Conservation (phyloP, 53 echinoderm and acorn worm species). For the Stichopus horrens region DNA sequence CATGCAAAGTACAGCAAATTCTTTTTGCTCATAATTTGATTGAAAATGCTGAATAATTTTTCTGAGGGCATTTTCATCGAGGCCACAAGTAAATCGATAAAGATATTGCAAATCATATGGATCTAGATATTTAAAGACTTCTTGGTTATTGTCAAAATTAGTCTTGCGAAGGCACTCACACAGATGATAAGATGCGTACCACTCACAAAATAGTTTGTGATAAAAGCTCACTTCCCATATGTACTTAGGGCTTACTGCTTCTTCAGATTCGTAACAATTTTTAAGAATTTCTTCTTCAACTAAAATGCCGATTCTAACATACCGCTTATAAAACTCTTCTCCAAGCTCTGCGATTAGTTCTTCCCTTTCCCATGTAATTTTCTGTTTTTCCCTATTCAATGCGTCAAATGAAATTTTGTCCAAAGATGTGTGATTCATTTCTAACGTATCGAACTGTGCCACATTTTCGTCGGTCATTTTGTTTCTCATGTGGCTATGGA, state of each 20-base stretch:
- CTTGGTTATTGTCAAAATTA: neutral
- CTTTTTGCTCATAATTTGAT: neutral
- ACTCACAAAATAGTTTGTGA: too few relatives aligned
- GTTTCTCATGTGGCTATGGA: neutral
- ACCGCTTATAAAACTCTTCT: neutral
- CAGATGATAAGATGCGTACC: too few relatives aligned
- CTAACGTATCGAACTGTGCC: neutral
- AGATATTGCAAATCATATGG: neutral
- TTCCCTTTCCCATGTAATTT: neutral
- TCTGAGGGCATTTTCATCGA: neutral
- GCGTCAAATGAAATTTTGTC: neutral
- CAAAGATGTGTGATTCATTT: neutral
- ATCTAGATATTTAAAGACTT: neutral
- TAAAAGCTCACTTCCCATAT: too few relatives aligned
- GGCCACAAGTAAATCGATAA: neutral
- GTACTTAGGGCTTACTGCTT: too few relatives aligned
- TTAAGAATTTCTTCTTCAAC: too few relatives aligned
- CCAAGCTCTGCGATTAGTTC: neutral
- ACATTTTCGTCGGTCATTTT: neutral
- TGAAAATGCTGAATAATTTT: neutral
- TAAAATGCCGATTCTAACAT: neutral
- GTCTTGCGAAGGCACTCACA: too few relatives aligned
- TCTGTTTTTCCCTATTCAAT: neutral
- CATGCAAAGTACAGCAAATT: neutral
- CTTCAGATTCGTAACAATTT: too few relatives aligned